These are phyloP conservation scores for Phytoseiulus persimilis DNA, from an alignment of 2,888 invertebrate species.

Conservation along the genomic window DNA sequence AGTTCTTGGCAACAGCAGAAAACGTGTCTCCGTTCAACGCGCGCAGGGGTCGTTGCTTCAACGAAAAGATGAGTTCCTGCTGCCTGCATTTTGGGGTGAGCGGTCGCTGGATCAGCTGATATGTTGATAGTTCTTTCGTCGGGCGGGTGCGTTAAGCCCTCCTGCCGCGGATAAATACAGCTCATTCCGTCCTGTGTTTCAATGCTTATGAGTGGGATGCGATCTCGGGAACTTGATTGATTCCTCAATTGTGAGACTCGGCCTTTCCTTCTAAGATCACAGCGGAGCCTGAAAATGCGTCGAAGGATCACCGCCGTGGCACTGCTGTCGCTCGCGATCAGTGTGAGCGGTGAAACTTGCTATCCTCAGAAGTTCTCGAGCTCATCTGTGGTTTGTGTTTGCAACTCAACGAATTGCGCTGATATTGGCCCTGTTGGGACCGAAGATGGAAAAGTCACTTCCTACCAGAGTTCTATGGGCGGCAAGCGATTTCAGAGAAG, in stretches of 20 bases:
- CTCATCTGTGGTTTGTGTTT: constrained; percentile 57
- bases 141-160: background rate
- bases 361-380: constrained; percentile 46
- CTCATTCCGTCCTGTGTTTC: too few relatives aligned
- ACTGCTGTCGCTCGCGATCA: background rate
- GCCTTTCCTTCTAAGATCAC: too few relatives aligned
- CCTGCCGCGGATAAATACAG: background rate
- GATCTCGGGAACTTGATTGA: background rate
- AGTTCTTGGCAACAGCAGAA: background rate
- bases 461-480: constrained; percentile 58
- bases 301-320: background rate
- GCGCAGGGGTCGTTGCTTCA: background rate
- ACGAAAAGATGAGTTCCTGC: background rate
- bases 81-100: background rate
- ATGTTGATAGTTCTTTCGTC: background rate
- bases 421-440: constrained; percentile 55
- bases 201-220: background rate
- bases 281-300: background rate
- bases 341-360: constrained; percentile 43
- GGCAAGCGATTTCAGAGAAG: constrained; percentile 57
- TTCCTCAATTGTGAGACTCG: background rate
- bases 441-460: constrained; percentile 53
- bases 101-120: background rate
- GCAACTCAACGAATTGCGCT: constrained; percentile 64
- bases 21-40: background rate